phyloP scores from a whole-genome alignment of 1,140 invertebrate genomes.

The Centruroides vittatus region DNA sequence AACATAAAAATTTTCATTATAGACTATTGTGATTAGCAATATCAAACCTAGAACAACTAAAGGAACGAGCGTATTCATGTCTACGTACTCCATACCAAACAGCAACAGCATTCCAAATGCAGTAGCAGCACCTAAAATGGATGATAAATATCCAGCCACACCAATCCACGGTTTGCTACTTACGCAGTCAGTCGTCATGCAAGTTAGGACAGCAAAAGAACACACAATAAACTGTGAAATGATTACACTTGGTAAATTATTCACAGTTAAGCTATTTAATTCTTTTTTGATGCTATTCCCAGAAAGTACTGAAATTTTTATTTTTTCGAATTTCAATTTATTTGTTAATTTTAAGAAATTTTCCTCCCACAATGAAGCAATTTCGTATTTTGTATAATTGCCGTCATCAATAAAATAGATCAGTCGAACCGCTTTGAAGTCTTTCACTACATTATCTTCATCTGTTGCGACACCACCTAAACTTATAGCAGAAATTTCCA shows the following conservation, averaged over 20 bases:
- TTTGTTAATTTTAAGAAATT: too few species aligned
- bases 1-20: too few species aligned
- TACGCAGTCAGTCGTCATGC: slow-evolving; percentile 69
- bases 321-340: too few species aligned
- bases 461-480: too few species aligned
- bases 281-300: slow-evolving; percentile 45
- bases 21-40: too few species aligned
- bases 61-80: slow-evolving; percentile 84
- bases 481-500: too few species aligned
- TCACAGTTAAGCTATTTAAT: slow-evolving; percentile 70
- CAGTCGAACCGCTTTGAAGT: too few species aligned
- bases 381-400: too few species aligned
- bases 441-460: too few species aligned
- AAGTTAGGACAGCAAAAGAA: slow-evolving; percentile 50
- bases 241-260: slow-evolving; percentile 70
- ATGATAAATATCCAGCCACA: slow-evolving; percentile 76
- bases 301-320: too few species aligned
- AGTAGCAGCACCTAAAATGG: slow-evolving; percentile 68
- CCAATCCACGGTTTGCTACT: slow-evolving; percentile 80
- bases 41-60: slow-evolving; percentile 76
- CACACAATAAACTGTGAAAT: slow-evolving; percentile 54
- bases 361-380: too few species aligned
- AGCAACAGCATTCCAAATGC: slow-evolving; percentile 84
- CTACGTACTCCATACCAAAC: slow-evolving; percentile 77
- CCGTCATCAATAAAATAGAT: too few species aligned